Conservation (phyloP, 2,113 vertebrate species). For the Hipposideros armiger region DNA sequence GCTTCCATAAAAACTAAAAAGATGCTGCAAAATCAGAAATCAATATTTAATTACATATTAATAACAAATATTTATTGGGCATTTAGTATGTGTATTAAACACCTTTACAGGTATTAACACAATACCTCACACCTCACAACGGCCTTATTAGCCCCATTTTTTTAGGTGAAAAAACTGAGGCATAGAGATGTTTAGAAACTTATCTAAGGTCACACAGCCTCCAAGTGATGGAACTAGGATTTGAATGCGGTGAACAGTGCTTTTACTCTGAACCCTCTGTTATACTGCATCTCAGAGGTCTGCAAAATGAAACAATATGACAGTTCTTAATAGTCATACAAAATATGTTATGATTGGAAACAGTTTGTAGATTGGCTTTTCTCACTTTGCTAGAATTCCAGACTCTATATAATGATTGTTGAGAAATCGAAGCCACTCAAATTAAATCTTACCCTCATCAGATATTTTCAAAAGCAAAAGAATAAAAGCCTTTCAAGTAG, state of each 20-base stretch:
- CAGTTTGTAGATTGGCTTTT: not conserved
- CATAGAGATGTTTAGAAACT: constrained; percentile 3
- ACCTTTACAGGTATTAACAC: not conserved
- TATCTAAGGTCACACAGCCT: not conserved
- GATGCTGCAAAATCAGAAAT: not conserved
- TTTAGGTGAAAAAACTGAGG: not conserved
- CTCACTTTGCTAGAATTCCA: not conserved
- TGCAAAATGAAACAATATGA: not conserved
- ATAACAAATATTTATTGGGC: not conserved
- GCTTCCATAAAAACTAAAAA: not conserved
- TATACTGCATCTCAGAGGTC: not conserved
- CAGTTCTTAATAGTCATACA: not conserved
- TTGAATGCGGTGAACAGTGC: not conserved
- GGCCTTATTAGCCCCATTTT: not conserved
- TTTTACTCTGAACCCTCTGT: not conserved
- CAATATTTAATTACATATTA: not conserved
- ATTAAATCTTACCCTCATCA: not conserved
- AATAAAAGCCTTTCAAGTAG: not conserved
- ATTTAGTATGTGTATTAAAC: not conserved
- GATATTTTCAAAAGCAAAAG: constrained; percentile 48
- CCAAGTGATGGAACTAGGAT: not conserved
- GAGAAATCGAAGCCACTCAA: constrained; percentile 5
- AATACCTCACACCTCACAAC: not conserved
- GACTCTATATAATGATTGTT: not conserved
- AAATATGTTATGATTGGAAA: constrained; percentile 34